Percentiles rank a stretch among this genome's conserved stretches.
Evolutionary conservation across 2,113 vertebrate species (phyloP).

Genomic region (Corythornis vintsioides): DNA sequence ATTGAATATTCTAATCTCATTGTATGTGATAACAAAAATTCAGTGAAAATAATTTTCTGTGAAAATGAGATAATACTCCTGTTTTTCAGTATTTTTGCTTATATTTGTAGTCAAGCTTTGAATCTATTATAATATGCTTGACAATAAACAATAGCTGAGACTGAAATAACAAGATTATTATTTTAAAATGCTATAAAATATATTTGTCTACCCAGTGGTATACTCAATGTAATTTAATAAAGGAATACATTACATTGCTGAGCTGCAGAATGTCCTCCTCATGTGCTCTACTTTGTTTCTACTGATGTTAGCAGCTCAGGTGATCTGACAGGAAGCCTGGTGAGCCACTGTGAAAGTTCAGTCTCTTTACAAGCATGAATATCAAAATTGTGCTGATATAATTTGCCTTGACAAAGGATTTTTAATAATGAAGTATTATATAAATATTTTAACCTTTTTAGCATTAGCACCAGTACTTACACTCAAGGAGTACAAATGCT

Average conservation of each 20-base stretch:
- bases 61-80: background rate
- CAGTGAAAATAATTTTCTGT: background rate
- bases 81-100: background rate
- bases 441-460: slow-evolving; percentile 41
- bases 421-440: slow-evolving; percentile 19
- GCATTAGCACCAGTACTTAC: background rate
- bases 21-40: background rate
- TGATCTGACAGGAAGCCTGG: background rate
- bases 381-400: background rate
- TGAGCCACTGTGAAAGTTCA: background rate
- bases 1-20: background rate
- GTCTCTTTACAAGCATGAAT: background rate
- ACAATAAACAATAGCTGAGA: slow-evolving; percentile 3
- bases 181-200: background rate
- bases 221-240: background rate
- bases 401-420: background rate
- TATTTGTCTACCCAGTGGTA: background rate
- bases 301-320: background rate
- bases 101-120: slow-evolving; percentile 1
- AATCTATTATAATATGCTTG: background rate
- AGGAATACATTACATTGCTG: background rate
- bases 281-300: background rate
- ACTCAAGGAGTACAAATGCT: background rate
- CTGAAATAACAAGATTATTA: background rate
- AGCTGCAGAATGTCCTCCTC: background rate